Conservation (phyloP, 2,113 vertebrate genomes). For the Myanophis thanlyinensis region DNA sequence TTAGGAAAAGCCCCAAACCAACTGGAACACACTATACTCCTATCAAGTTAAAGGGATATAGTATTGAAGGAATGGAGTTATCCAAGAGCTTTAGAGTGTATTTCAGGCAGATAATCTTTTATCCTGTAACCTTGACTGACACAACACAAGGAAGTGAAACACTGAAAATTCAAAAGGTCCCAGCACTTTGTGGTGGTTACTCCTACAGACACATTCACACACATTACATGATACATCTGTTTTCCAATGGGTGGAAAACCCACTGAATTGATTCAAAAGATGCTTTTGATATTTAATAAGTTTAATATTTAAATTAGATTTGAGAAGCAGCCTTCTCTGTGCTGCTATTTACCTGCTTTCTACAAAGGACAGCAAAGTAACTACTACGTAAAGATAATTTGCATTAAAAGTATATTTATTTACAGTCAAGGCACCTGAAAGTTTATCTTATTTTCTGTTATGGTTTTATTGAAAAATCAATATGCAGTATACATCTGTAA, state of each 20-base stretch:
- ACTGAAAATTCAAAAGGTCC: background rate
- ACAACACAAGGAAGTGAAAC: background rate
- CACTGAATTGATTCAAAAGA: background rate
- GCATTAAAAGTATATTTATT: slow-evolving; percentile 47
- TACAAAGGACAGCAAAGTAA: slow-evolving; percentile 50
- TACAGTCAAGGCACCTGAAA: slow-evolving; percentile 47
- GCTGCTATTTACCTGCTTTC: slow-evolving; percentile 40
- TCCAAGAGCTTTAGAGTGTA: background rate
- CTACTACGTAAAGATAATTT: slow-evolving; percentile 51
- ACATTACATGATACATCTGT: background rate
- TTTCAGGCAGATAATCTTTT: background rate
- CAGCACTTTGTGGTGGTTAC: background rate
- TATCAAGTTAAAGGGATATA: background rate
- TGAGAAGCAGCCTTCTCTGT: slow-evolving; percentile 47
- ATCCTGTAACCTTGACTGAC: background rate
- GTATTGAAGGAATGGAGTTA: background rate
- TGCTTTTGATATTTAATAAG: background rate
- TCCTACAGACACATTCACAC: background rate
- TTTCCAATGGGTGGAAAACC: too few relatives aligned
- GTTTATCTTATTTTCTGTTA: slow-evolving; percentile 41
- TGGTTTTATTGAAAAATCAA: slow-evolving; percentile 42
- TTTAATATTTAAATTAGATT: background rate
- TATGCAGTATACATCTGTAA: slow-evolving; percentile 11
- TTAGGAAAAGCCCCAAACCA: background rate
- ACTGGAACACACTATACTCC: background rate